phyloP scores from a whole-genome alignment of 2,888 invertebrate genomes.

The Apodemia hepburni region DNA sequence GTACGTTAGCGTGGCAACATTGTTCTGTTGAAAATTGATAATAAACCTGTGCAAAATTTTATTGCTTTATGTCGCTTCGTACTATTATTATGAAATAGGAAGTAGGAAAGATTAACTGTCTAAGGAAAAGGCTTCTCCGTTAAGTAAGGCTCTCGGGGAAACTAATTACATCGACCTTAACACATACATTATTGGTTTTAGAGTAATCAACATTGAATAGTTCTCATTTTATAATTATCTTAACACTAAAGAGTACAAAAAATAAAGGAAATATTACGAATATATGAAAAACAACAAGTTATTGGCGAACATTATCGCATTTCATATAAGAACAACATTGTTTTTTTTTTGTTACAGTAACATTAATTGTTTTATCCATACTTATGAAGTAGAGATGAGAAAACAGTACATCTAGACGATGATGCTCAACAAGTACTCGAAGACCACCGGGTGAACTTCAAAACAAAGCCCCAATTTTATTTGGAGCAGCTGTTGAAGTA shows the following conservation, averaged over 20 bases:
- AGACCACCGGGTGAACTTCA: constrained; percentile 33
- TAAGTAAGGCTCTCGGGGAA: constrained; percentile 76
- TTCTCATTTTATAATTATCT: constrained; percentile 70
- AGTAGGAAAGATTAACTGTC: constrained; percentile 51
- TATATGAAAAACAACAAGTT: constrained; percentile 79
- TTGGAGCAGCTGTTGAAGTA: constrained; percentile 29
- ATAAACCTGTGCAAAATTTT: not conserved
- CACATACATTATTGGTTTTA: constrained; percentile 74
- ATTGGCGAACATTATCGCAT: constrained; percentile 72
- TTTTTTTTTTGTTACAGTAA: constrained; percentile 74
- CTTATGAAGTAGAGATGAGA: constrained; percentile 60
- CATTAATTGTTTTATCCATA: constrained; percentile 64
- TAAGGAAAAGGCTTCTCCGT: constrained; percentile 74
- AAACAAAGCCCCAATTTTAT: constrained; percentile 23
- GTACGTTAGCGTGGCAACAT: constrained; percentile 43
- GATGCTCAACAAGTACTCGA: constrained; percentile 34
- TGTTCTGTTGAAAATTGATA: constrained; percentile 20
- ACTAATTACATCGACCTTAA: constrained; percentile 74
- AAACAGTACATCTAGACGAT: constrained; percentile 43
- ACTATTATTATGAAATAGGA: constrained; percentile 38
- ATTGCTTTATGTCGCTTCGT: constrained; percentile 30
- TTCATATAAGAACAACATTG: constrained; percentile 78
- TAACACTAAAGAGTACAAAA: constrained; percentile 80
- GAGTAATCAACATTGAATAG: constrained; percentile 80
- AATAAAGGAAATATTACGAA: constrained; percentile 80